These are phyloP conservation scores for Glyptemys insculpta DNA, from an alignment of 2,797 vertebrate species.

Conservation along the genomic window DNA sequence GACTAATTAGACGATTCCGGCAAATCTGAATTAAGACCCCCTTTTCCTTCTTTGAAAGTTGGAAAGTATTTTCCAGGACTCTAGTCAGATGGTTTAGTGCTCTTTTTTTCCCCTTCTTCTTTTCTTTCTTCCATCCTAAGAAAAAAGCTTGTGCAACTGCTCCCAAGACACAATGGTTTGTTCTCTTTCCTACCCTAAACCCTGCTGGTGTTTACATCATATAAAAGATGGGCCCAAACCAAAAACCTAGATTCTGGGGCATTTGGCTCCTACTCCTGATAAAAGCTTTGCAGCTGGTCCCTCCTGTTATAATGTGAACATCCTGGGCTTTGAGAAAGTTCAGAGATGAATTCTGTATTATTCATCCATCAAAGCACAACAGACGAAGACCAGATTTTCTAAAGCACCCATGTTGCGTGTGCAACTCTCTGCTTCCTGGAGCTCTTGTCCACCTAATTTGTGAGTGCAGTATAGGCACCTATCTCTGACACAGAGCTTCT, in stretches of 20 bases:
- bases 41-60: slow-evolving; percentile 27
- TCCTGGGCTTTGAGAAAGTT: slow-evolving; percentile 46
- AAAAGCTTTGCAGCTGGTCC: slow-evolving; percentile 61
- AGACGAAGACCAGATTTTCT: neutral
- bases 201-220: slow-evolving; percentile 60
- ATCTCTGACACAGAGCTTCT: slow-evolving; percentile 35
- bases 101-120: neutral
- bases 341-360: slow-evolving; percentile 52
- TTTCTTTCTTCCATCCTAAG: slow-evolving; percentile 34
- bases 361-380: neutral
- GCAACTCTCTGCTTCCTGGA: slow-evolving; percentile 33
- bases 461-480: slow-evolving; percentile 29
- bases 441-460: slow-evolving; percentile 38
- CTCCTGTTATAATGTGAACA: slow-evolving; percentile 47
- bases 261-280: slow-evolving; percentile 41
- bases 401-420: slow-evolving; percentile 60
- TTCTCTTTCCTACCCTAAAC: slow-evolving; percentile 48
- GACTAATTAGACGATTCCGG: slow-evolving; percentile 69
- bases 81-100: slow-evolving; percentile 41
- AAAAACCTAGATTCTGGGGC: slow-evolving; percentile 56
- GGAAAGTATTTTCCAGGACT: slow-evolving; percentile 36
- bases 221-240: slow-evolving; percentile 37
- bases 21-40: slow-evolving; percentile 65
- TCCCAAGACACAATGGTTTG: slow-evolving; percentile 22
- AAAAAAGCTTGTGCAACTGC: slow-evolving; percentile 2